Percentiles rank a stretch among this genome's conserved stretches.
Evolutionary conservation across 1,140 invertebrate genomes (phyloP).

Genomic region (Monochamus saltuarius): DNA sequence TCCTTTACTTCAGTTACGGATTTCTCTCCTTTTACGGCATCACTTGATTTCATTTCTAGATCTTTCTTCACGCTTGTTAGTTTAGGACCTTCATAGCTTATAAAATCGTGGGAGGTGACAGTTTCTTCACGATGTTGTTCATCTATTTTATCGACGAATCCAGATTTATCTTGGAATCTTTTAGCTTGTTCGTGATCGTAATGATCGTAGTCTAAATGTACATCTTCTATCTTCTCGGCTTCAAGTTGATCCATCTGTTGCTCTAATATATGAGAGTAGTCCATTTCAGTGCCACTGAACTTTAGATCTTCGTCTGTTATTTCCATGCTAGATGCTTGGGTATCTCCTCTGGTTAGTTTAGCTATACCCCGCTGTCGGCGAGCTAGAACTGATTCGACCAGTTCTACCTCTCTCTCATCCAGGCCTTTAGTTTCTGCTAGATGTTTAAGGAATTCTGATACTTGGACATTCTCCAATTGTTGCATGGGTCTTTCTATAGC

Average conservation of each 20-base stretch:
- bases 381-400: conserved; percentile 56
- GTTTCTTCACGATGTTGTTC: conserved; percentile 36
- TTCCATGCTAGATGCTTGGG: conserved; percentile 64
- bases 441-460: conserved; percentile 54
- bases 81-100: conserved; percentile 36
- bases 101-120: conserved; percentile 37
- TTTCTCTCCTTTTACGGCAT: conserved; percentile 40
- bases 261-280: conserved; percentile 59
- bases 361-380: conserved; percentile 54
- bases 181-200: conserved; percentile 24
- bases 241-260: conserved; percentile 54
- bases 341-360: conserved; percentile 55
- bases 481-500: conserved; percentile 3
- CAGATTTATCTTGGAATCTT: conserved; percentile 30
- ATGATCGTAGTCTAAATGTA: conserved; percentile 52
- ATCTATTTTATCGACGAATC: conserved; percentile 45
- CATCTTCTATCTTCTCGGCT: conserved; percentile 65
- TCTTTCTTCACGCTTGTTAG: conserved; percentile 31
- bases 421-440: conserved; percentile 52
- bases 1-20: conserved; percentile 32
- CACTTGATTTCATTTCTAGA: conserved; percentile 29
- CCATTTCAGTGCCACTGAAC: conserved; percentile 65
- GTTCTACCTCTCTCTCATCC: conserved; percentile 52
- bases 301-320: conserved; percentile 68
- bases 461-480: conserved; percentile 45